These are phyloP conservation scores for Pegoplata infirma DNA, from an alignment of 2,888 invertebrate genomes.

Conservation along the genomic window DNA sequence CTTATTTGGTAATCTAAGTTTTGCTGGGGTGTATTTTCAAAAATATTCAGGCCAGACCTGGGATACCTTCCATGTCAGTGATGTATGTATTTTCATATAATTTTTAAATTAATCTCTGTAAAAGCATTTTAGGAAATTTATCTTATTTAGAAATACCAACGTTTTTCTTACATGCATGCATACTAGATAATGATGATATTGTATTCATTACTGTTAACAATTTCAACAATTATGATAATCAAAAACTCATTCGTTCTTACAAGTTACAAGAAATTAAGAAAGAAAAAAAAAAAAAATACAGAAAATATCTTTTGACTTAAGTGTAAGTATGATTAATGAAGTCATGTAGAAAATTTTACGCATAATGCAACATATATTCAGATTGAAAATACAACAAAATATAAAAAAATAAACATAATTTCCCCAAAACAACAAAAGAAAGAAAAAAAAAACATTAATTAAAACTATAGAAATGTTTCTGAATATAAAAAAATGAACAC, in stretches of 20 bases:
- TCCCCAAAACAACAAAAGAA: not conserved
- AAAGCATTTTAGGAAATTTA: not conserved
- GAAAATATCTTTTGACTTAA: not conserved
- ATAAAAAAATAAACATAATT: constrained; percentile 1
- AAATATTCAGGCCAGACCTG: too few relatives aligned
- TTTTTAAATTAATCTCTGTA: not conserved
- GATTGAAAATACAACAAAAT: not conserved
- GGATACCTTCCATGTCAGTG: too few relatives aligned
- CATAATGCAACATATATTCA: constrained; percentile 26
- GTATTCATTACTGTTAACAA: constrained; percentile 19
- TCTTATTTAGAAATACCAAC: not conserved
- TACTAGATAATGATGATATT: constrained; percentile 8
- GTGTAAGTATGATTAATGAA: constrained; percentile 57
- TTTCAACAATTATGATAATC: constrained; percentile 3
- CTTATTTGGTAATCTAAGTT: too few relatives aligned
- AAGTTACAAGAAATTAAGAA: not conserved
- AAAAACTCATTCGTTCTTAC: constrained; percentile 23
- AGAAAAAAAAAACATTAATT: constrained; percentile 43
- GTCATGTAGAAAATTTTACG: constrained; percentile 38
- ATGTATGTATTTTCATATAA: too few relatives aligned
- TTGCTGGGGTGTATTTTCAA: too few relatives aligned
- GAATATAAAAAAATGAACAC: not conserved
- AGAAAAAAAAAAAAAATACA: not conserved
- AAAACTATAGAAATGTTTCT: constrained; percentile 47
- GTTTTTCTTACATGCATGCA: not conserved